phyloP scores from a whole-genome alignment of 2,888 invertebrate genomes.

The Ligdia adustata region DNA sequence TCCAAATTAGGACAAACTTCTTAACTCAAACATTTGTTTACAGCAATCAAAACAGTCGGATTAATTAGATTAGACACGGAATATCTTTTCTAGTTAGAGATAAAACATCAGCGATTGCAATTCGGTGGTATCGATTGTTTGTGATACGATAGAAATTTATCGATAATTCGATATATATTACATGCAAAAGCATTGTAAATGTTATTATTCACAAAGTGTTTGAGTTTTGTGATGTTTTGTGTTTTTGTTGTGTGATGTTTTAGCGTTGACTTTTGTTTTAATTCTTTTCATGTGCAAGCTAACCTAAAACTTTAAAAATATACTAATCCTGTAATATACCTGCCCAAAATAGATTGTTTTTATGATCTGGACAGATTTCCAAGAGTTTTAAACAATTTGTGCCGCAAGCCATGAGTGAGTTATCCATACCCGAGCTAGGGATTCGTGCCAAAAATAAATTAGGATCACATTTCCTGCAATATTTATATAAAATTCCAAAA shows the following conservation, averaged over 20 bases:
- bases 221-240: too few species aligned
- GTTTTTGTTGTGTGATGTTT: too few species aligned
- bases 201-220: too few species aligned
- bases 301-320: too few species aligned
- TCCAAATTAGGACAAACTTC: conserved; percentile 21
- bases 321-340: too few species aligned
- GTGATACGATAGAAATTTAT: too few species aligned
- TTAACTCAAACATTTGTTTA: conserved; percentile 31
- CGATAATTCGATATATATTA: not conserved
- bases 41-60: conserved; percentile 28
- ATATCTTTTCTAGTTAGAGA: conserved; percentile 21
- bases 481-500: conserved; percentile 2
- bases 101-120: conserved; percentile 1
- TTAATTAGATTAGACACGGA: conserved; percentile 29
- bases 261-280: too few species aligned
- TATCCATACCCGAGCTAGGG: not conserved
- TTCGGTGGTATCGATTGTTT: not conserved
- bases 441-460: conserved; percentile 22
- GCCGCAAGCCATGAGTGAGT: conserved; percentile 1
- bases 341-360: not conserved
- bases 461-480: conserved; percentile 7
- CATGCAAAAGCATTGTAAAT: too few species aligned
- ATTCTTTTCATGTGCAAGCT: too few species aligned
- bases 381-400: not conserved
- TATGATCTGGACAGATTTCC: not conserved